phyloP scores from a whole-genome alignment of 2,888 invertebrate species.

The Blera fallax region DNA sequence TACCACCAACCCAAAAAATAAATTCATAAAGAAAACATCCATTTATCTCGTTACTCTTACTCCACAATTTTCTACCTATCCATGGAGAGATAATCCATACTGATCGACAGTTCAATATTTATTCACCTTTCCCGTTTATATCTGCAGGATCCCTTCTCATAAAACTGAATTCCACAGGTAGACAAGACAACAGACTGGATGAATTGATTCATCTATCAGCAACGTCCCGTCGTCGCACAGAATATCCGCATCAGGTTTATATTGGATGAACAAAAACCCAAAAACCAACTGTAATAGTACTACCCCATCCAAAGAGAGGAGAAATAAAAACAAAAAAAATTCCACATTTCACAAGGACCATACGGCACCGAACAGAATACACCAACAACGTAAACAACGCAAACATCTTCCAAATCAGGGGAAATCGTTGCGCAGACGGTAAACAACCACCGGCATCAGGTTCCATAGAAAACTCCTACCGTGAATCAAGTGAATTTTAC shows the following conservation, averaged over 20 bases:
- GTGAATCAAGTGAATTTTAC: not conserved
- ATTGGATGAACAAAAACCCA: slow-evolving; percentile 24
- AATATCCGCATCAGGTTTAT: slow-evolving; percentile 23
- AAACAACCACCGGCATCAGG: slow-evolving; percentile 24
- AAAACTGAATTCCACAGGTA: slow-evolving; percentile 52
- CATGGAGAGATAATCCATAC: slow-evolving; percentile 25
- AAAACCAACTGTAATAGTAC: slow-evolving; percentile 18
- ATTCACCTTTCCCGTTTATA: slow-evolving; percentile 46
- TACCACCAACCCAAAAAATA: not conserved
- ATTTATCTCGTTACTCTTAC: slow-evolving; percentile 6
- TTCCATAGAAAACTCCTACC: not conserved
- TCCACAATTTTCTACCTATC: slow-evolving; percentile 10
- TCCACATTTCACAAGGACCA: slow-evolving; percentile 32
- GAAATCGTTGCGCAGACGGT: slow-evolving; percentile 11
- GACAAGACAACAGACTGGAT: not conserved
- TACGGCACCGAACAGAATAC: slow-evolving; percentile 25
- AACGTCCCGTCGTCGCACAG: not conserved
- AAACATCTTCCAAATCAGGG: slow-evolving; percentile 16
- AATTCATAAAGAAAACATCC: slow-evolving; percentile 1
- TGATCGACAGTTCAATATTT: slow-evolving; percentile 63
- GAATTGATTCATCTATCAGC: slow-evolving; percentile 33
- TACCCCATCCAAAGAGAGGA: not conserved
- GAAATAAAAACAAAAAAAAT: not conserved
- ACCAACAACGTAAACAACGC: not conserved
- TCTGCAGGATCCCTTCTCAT: slow-evolving; percentile 11